phyloP scores from a whole-genome alignment of 1,140 invertebrate species.

The Tetraneura akinire region DNA sequence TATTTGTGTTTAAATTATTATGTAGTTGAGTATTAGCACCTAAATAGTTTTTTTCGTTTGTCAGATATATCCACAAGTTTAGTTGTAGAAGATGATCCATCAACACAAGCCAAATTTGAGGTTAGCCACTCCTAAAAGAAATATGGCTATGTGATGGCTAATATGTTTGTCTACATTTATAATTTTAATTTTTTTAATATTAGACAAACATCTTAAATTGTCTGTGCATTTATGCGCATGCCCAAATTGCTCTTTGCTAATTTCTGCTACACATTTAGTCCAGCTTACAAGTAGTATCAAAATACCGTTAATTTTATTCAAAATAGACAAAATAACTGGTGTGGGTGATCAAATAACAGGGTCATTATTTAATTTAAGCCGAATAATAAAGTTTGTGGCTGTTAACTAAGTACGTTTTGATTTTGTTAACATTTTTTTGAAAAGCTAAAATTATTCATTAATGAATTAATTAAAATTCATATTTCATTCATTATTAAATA shows the following conservation, averaged over 20 bases:
- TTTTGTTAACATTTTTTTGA: no score
- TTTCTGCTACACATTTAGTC: conserved; percentile 34
- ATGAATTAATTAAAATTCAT: not conserved
- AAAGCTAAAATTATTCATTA: not conserved
- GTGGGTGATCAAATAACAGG: conserved; percentile 20
- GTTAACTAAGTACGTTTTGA: not conserved
- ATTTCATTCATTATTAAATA: not conserved
- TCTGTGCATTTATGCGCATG: conserved; percentile 27
- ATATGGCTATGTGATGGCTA: conserved; percentile 37
- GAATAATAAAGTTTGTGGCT: not conserved
- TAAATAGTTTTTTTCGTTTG: conserved; percentile 50
- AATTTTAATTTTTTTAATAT: conserved; percentile 12
- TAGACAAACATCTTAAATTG: conserved; percentile 25
- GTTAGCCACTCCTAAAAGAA: conserved; percentile 36
- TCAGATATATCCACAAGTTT: conserved; percentile 49
- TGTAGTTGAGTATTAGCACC: conserved; percentile 31
- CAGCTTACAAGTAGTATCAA: conserved; percentile 42
- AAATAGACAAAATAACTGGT: conserved; percentile 30
- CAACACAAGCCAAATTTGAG: conserved; percentile 37
- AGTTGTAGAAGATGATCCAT: conserved; percentile 49
- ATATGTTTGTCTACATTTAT: not conserved
- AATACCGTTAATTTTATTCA: not conserved
- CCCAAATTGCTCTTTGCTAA: conserved; percentile 28
- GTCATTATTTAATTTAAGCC: conserved; percentile 1
- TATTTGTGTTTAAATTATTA: conserved; percentile 18